A percentile compares a stretch with the other conserved stretches of the same genome.
These are phyloP conservation scores for Theonella swinhoei DNA, from an alignment of 37 sponge, comb jelly and placozoan genomes.

Conservation along the genomic window DNA sequence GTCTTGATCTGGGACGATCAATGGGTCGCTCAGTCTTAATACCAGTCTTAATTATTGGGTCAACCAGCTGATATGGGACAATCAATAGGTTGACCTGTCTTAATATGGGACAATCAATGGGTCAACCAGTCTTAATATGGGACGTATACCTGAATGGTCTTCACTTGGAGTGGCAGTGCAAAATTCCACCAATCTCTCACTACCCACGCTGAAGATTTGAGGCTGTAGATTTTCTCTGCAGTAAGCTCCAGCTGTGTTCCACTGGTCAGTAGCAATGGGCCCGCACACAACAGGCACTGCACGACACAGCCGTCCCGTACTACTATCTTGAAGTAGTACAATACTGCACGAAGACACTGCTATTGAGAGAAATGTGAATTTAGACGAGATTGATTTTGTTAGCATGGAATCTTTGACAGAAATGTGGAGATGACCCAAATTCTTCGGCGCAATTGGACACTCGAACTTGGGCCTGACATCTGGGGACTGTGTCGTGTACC, in stretches of 20 bases:
- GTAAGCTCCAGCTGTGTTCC: constrained; percentile 11
- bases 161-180: constrained; percentile 21
- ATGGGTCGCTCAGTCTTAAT: too few species aligned
- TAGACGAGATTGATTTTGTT: background rate
- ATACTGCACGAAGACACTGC: background rate
- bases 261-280: constrained; percentile 10
- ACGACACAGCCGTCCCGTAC: background rate
- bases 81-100: too few species aligned
- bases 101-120: too few species aligned
- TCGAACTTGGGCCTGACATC: background rate
- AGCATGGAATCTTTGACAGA: constrained; percentile 5
- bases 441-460: background rate
- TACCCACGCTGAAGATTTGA: too few species aligned
- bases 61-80: too few species aligned
- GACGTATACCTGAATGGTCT: constrained; percentile 18
- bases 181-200: constrained; percentile 40
- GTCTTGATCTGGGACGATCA: too few species aligned
- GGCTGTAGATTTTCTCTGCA: too few species aligned
- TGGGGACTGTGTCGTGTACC: background rate
- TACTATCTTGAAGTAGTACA: background rate
- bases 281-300: constrained; percentile 23
- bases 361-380: constrained; percentile 3
- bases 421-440: background rate
- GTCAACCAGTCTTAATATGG: too few species aligned
- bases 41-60: too few species aligned